phyloP scores from a whole-genome alignment of 2,113 vertebrate species.

The Jaculus jaculus region DNA sequence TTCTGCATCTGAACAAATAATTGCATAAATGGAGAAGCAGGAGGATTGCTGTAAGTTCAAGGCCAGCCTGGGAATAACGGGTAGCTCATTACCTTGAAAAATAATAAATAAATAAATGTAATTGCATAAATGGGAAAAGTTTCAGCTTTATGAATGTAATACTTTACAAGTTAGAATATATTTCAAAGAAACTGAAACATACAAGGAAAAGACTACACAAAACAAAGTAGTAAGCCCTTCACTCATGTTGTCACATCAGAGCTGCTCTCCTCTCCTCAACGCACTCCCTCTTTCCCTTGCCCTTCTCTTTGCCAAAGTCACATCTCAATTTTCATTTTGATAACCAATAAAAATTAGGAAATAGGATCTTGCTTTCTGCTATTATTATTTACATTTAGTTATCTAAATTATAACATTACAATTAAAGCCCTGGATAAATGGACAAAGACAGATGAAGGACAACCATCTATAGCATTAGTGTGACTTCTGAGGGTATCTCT shows the following conservation, averaged over 20 bases:
- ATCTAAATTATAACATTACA: background rate
- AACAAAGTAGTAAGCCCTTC: background rate
- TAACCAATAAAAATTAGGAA: too few species aligned
- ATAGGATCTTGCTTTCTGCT: background rate
- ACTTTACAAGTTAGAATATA: background rate
- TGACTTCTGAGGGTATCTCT: background rate
- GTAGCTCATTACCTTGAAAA: too few species aligned
- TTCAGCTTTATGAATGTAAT: background rate
- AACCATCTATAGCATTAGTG: background rate
- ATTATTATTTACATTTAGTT: background rate
- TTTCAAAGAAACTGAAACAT: constrained; percentile 9
- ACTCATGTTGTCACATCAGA: background rate
- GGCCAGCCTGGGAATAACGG: too few species aligned
- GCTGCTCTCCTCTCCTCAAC: background rate
- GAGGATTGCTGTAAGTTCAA: too few species aligned
- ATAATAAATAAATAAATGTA: background rate
- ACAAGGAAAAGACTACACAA: background rate
- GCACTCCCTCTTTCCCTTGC: background rate
- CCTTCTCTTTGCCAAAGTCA: background rate
- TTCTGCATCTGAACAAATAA: constrained; percentile 4
- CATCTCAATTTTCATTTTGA: background rate
- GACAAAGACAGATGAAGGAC: background rate
- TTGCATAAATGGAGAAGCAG: background rate
- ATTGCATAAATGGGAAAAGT: background rate
- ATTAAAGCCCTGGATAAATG: background rate